A percentile compares a stretch with the other conserved stretches of the same genome.
Conservation (phyloP, 2,113 vertebrate species). For the Eupsittula cactorum region DNA sequence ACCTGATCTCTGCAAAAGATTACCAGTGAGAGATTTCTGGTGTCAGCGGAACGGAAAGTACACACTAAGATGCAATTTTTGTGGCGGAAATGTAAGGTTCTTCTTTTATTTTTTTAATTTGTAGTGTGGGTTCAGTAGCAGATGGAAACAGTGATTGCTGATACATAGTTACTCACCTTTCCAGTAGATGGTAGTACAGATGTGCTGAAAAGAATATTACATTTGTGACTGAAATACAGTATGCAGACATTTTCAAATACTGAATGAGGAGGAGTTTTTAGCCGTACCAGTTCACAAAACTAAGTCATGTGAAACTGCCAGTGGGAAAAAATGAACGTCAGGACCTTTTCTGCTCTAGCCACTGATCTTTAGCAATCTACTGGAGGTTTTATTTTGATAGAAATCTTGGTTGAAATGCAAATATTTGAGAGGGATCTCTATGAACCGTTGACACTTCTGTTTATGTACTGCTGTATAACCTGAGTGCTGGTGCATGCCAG, state of each 20-base stretch:
- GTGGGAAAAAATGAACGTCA: neutral
- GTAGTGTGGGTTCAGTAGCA: neutral
- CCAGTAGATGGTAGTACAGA: conserved; percentile 81
- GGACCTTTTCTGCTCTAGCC: neutral
- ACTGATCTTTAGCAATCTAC: neutral
- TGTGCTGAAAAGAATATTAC: conserved; percentile 67
- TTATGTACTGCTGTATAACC: neutral
- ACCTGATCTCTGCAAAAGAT: conserved; percentile 5
- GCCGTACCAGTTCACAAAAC: conserved; percentile 20
- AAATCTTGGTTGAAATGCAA: conserved; percentile 23
- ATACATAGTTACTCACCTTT: conserved; percentile 74
- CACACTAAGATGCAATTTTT: neutral
- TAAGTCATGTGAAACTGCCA: neutral
- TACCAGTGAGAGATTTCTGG: neutral
- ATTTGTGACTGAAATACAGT: conserved; percentile 21
- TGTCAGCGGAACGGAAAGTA: neutral
- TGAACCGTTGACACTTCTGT: neutral
- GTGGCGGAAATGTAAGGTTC: neutral
- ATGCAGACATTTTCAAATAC: conserved; percentile 4
- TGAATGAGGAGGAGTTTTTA: conserved; percentile 18
- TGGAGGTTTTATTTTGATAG: conserved; percentile 9
- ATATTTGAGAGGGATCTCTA: conserved; percentile 4
- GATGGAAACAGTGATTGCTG: conserved; percentile 23
- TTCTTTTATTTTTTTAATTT: neutral
- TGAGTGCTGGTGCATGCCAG: neutral